phyloP scores from a whole-genome alignment of 2,113 vertebrate genomes.

The Perca fluviatilis region DNA sequence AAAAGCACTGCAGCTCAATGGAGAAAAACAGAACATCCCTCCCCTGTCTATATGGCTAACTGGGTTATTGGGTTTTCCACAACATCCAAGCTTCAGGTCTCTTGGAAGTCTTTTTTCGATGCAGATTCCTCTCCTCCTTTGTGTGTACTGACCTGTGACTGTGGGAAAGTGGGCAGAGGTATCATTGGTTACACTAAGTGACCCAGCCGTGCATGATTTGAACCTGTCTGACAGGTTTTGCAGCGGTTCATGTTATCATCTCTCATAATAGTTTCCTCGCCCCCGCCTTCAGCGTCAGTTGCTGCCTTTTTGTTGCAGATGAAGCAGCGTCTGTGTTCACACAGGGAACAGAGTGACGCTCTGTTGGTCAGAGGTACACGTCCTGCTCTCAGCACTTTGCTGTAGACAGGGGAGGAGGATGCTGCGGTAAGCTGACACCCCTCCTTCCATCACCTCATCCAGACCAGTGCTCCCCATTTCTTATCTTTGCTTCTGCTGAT shows the following conservation, averaged over 20 bases:
- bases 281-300: conserved; percentile 18
- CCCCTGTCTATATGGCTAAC: neutral
- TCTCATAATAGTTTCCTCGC: conserved; percentile 21
- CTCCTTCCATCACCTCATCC: neutral
- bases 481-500: conserved; percentile 24
- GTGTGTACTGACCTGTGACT: conserved; percentile 18
- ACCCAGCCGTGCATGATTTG: conserved; percentile 12
- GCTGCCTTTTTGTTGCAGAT: conserved; percentile 39
- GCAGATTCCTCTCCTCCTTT: conserved; percentile 24
- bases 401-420: conserved; percentile 23
- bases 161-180: conserved; percentile 56
- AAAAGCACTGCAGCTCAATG: neutral
- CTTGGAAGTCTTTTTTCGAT: neutral
- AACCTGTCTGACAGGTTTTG: conserved; percentile 66
- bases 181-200: conserved; percentile 22
- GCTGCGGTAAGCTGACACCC: neutral
- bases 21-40: neutral
- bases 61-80: conserved; percentile 1
- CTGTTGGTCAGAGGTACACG: conserved; percentile 11
- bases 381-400: conserved; percentile 44
- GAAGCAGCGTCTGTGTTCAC: conserved; percentile 32
- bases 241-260: conserved; percentile 35
- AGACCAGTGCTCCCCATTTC: neutral
- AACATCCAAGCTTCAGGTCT: neutral
- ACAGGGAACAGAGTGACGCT: conserved; percentile 21